Base-by-base conservation (phyloP, 1,140 invertebrate genomes). In the Bombyx mandarina region DNA sequence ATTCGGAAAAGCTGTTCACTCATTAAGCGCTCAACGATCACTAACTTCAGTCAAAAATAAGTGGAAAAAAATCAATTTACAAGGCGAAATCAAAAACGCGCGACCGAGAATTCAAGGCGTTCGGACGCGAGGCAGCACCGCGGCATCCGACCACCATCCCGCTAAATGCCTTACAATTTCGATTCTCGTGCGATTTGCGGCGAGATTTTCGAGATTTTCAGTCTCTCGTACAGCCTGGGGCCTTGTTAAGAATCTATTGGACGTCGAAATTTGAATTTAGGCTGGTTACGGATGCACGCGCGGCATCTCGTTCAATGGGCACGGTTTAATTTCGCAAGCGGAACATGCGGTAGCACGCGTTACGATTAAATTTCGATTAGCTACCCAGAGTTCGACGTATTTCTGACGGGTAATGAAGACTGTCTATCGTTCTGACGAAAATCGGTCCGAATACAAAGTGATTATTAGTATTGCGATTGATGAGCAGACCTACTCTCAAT, bases 171-270 rank as follows among this genome's bases (percentile, higher is more conserved):
- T 79, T 69, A 81, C 77, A 79, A 86, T 77, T 86, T 73, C 73
- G 69, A 69, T 82, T 66, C 75, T 81, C 71, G 78, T 82, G 71
- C 75, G 73, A 77, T 76, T 69, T 75, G 78, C 70, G 72, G 79
- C 65, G 70, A 69, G 67, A 85, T 82, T 85, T 86, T 81, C 79
- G 73, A 83, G 71, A 86, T 86, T 86, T 86, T 83, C 80, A 67
- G 65, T 69, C 53, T 66, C 64, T 66, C 73, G 66, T 58, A 62
- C 61, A 48, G 71, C 69, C 71, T 54, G 67, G 62, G 71, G 76
- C 76, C 69, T 73, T 71, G 80, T 83, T 85, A 83, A 85, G 82
- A 85, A 85, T 85, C 73, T 71, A 63, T 65, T 56, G 61, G 60
- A 52, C 60, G 57, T 70, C 52, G 66, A 71, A 77, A 75, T 80